phyloP scores from a whole-genome alignment of 1,140 invertebrate genomes.

The Druon quercuslanigerum region DNA sequence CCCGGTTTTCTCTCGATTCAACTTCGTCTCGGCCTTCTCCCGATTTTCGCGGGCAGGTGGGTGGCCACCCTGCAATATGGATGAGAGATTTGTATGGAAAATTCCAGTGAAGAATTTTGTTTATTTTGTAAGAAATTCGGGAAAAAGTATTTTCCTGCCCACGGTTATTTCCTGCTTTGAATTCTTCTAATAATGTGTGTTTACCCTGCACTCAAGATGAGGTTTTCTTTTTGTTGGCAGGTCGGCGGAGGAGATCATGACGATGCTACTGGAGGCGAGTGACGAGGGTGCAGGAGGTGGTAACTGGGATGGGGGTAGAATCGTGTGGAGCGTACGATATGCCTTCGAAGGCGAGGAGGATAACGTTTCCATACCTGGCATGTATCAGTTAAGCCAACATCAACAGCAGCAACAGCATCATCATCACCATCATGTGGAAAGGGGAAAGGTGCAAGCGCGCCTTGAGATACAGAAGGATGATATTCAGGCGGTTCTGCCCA shows the following conservation, averaged over 20 bases:
- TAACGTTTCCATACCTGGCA: slow-evolving; percentile 70
- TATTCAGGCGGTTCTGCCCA: slow-evolving; percentile 94
- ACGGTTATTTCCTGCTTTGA: background rate
- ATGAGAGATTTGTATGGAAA: background rate
- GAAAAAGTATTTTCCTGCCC: background rate
- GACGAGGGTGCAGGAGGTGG: slow-evolving; percentile 85
- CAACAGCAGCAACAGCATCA: slow-evolving; percentile 73
- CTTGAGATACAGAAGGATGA: slow-evolving; percentile 96
- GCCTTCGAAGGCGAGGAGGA: slow-evolving; percentile 79
- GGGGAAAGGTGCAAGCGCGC: slow-evolving; percentile 85
- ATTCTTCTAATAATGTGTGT: slow-evolving; percentile 15
- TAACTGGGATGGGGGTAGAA: slow-evolving; percentile 85
- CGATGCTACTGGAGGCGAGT: slow-evolving; percentile 92
- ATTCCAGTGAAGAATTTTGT: background rate
- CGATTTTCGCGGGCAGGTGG: too few species aligned
- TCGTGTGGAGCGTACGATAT: slow-evolving; percentile 88
- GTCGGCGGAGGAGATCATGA: slow-evolving; percentile 88
- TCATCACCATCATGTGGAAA: slow-evolving; percentile 76
- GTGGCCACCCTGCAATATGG: background rate
- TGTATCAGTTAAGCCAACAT: slow-evolving; percentile 69
- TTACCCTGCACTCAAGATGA: slow-evolving; percentile 11
- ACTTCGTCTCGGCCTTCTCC: background rate
- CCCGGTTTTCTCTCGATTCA: too few species aligned
- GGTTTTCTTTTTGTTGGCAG: slow-evolving; percentile 63
- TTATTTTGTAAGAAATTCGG: background rate